Percentiles rank a stretch among this genome's conserved stretches.
Conservation (phyloP, 2,888 invertebrate genomes). For the Agrenia bidenticulata region DNA sequence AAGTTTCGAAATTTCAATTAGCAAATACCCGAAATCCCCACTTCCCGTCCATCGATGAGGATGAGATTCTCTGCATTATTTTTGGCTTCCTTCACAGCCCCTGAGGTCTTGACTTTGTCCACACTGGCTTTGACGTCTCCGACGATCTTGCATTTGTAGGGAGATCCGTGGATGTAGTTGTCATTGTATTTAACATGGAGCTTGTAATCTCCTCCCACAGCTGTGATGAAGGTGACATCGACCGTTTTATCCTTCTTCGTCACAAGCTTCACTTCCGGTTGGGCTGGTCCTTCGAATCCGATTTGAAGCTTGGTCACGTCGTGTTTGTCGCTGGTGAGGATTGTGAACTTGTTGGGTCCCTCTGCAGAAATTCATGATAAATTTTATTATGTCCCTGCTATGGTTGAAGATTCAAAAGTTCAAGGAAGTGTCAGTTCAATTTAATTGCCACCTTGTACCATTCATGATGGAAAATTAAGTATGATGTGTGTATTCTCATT, state of each 20-base stretch:
- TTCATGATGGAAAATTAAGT: too few species aligned
- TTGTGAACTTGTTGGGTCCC: slow-evolving; percentile 41
- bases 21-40: slow-evolving; percentile 30
- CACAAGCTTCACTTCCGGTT: slow-evolving; percentile 38
- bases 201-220: slow-evolving; percentile 38
- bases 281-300: slow-evolving; percentile 26
- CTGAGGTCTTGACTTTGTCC: slow-evolving; percentile 30
- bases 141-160: slow-evolving; percentile 35
- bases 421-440: not conserved
- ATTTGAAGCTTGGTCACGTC: slow-evolving; percentile 30
- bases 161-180: slow-evolving; percentile 30
- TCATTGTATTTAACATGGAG: slow-evolving; percentile 37
- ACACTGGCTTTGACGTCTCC: slow-evolving; percentile 36
- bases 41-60: slow-evolving; percentile 33
- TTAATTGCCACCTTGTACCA: too few species aligned
- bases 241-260: slow-evolving; percentile 37
- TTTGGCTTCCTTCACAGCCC: slow-evolving; percentile 31
- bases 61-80: slow-evolving; percentile 25
- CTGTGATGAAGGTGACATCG: slow-evolving; percentile 33
- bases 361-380: slow-evolving; percentile 17
- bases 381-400: not conserved
- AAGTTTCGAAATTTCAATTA: not conserved
- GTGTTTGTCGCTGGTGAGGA: slow-evolving; percentile 28
- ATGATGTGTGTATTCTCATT: not conserved
- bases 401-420: not conserved